These are phyloP conservation scores for Augiades crinisus DNA, from an alignment of 2,888 invertebrate species.

Conservation along the genomic window DNA sequence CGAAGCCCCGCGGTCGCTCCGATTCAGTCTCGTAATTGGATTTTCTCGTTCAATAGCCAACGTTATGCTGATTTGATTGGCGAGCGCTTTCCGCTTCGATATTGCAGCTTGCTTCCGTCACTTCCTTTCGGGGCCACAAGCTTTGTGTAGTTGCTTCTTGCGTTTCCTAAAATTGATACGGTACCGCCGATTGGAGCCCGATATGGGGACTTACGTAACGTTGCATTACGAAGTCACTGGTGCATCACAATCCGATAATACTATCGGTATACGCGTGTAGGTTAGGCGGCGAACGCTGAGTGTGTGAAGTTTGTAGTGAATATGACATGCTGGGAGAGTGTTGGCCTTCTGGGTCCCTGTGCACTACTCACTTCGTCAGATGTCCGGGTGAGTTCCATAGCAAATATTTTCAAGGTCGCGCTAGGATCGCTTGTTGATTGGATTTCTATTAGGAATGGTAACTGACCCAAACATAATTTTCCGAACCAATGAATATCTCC, in stretches of 20 bases:
- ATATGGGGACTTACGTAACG: conserved; percentile 64
- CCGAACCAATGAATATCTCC: conserved; percentile 8
- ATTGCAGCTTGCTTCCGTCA: conserved; percentile 68
- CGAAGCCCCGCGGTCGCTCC: conserved; percentile 75
- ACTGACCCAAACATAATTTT: conserved; percentile 38
- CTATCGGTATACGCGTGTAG: conserved; percentile 47
- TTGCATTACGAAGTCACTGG: conserved; percentile 52
- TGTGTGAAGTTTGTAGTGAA: conserved; percentile 47
- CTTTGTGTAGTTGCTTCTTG: conserved; percentile 69
- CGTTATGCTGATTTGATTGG: conserved; percentile 72
- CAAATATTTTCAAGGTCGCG: conserved; percentile 35
- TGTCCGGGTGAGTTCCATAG: conserved; percentile 67
- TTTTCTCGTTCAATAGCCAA: conserved; percentile 75
- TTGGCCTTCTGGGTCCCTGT: conserved; percentile 77
- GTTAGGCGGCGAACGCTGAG: conserved; percentile 46
- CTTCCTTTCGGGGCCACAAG: conserved; percentile 54
- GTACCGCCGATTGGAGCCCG: conserved; percentile 42
- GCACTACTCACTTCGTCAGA: conserved; percentile 75
- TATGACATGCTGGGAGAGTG: conserved; percentile 81
- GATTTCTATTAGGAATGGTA: background rate
- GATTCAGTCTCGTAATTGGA: conserved; percentile 79
- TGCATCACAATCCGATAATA: conserved; percentile 61
- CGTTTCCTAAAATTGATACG: conserved; percentile 50
- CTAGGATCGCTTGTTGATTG: conserved; percentile 9
- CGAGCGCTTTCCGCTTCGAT: conserved; percentile 74